These are phyloP conservation scores for Rhinoderma darwinii DNA, from an alignment of 2,113 vertebrate species.

Conservation along the genomic window DNA sequence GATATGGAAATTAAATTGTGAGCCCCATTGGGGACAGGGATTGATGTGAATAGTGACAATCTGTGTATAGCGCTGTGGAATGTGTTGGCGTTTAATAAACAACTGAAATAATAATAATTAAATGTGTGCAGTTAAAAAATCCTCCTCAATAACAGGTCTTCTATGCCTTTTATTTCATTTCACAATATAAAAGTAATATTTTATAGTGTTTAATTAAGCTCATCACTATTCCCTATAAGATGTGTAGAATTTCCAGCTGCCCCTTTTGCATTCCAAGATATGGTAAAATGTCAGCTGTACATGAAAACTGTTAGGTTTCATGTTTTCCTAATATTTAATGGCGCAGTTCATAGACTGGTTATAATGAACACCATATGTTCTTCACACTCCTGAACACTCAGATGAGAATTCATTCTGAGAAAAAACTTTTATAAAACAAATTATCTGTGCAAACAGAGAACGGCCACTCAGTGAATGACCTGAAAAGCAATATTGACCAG, in stretches of 20 bases:
- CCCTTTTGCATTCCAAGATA: neutral
- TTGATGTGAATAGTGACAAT: too few relatives aligned
- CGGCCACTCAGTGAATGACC: neutral
- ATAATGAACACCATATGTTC: conserved; percentile 5
- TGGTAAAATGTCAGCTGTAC: neutral
- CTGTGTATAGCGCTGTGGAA: too few relatives aligned
- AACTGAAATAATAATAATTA: neutral
- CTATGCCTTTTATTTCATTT: neutral
- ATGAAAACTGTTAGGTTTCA: neutral
- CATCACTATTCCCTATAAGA: neutral
- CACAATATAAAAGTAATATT: neutral
- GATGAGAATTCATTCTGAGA: neutral
- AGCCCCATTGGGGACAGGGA: too few relatives aligned
- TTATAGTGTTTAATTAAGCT: neutral
- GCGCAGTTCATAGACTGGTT: neutral
- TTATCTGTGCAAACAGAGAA: conserved; percentile 10
- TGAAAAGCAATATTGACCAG: conserved; percentile 8
- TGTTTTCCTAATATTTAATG: neutral
- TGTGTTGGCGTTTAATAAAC: too few relatives aligned
- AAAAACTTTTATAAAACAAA: neutral
- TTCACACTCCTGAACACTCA: neutral
- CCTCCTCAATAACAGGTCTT: neutral
- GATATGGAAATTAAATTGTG: too few relatives aligned
- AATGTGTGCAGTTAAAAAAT: neutral
- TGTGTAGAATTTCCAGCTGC: neutral